Base-by-base conservation (phyloP, 1,140 invertebrate species). In the Lepidurus arcticus region DNA sequence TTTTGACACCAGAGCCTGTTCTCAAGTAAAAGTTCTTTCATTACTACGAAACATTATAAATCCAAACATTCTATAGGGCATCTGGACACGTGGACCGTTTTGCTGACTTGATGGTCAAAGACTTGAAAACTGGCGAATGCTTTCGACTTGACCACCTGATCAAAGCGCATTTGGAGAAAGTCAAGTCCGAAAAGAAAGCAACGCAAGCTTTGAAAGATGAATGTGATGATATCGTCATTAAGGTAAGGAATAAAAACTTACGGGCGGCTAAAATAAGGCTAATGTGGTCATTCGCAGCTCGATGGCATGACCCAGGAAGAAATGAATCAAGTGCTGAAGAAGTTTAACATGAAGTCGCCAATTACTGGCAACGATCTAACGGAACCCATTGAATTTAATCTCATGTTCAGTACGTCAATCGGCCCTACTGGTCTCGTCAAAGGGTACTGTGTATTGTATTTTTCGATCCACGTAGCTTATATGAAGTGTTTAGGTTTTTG, bases 101-200 rank as follows among this genome's bases (percentile, higher is more conserved):
- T 88, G 95, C 97, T 47, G 98, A 99, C 88, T 90, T 98, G 74
- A 99, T 99, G 98, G 97, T 98, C 0, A 99, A 99, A 86, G 98
- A 99, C 88, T 81, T 92, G 0, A 94, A 94, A 84, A 96, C 89
- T 81, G 98, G 98, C 8, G 97, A 99, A 84, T 99, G 98, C 84
- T 99, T 98, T 83, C 88, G 98, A 24, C 87, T 98, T 42, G 98
- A 99, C 86, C 98, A 99, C 88, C 88, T 99, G n/a, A 99, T 99
- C 80, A 98, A 99, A 88, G 93, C 93, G 77, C 92, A 95, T 82
- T 86, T 98, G 76, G 96, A 99, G 84, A 98, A 98, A 85, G 84
- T 97, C 21, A 87, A 90, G 21, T 86, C 90, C 47, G 94, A 98
- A 81, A 97, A 98, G 83, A 96, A 94, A 82, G 90, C 90, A 2